Evolutionary conservation across 2,113 vertebrate genomes (phyloP), one percentile per base, ranked within the genome.

Genomic region (Tenrec ecaudatus): DNA sequence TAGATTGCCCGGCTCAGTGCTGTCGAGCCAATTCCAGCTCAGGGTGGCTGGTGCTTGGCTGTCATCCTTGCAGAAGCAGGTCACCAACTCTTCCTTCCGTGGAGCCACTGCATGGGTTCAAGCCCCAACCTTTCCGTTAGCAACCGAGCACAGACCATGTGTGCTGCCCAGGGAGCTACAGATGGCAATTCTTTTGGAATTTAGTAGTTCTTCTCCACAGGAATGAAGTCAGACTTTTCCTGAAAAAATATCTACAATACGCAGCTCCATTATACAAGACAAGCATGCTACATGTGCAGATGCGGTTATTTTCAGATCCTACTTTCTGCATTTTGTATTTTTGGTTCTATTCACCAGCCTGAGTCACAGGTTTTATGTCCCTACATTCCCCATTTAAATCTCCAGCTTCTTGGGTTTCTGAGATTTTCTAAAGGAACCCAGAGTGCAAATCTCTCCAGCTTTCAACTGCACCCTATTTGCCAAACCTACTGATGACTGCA

Each of bases 201-300:
- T 57, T 36, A 29, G 10, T 19, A 36, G 81, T 11, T 95, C 47
- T 96, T 95, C 86, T 86, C 60, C 0, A 5, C 14, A 91, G 87
- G 86, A 77, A 69, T 0, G 31, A 90, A 96, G 53, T 71, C 68
- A 88, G 19, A 64, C 75, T 86, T 33, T 40, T 82, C 0, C 0
- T 16, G 4, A 53, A 92, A 94, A 62, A 62, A 85, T 82, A 93
- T 88, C 53, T 84, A 22, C 94, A 96, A 87, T 57, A 31, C 76
- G 58, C 14, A 19, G 4, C 23, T 93, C 88, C 92, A 77, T 94
- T 91, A 29, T 15, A 33, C n/a, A 22, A 53, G 27, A 76, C 86
- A 8, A 78, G 15, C 23, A 60, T 60, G 38, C 23, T 88, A 36
- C 23, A 14, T 6, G 58, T 1, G 5, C 20, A 9, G 4, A 81